phyloP scores from a whole-genome alignment of 2,113 vertebrate species.

The Callorhinus ursinus region DNA sequence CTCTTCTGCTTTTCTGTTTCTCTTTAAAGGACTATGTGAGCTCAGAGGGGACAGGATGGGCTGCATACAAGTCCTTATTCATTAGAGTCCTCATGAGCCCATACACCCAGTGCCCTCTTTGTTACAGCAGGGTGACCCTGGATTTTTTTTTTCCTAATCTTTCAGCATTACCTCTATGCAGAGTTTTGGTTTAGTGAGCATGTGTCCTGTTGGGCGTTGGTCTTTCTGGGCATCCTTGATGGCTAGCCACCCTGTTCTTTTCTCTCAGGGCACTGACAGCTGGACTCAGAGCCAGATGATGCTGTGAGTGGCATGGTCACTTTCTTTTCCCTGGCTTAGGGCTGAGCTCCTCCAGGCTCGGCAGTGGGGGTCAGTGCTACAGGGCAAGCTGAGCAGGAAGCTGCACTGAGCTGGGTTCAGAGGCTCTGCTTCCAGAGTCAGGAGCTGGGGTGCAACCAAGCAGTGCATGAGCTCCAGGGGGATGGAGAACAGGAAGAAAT shows the following conservation, averaged over 20 bases:
- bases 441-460: neutral
- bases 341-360: neutral
- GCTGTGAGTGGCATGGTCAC: neutral
- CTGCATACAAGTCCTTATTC: neutral
- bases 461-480: too few relatives aligned
- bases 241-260: neutral
- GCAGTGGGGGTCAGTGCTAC: neutral
- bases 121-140: neutral
- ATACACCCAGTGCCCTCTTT: neutral
- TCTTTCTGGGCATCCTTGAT: neutral
- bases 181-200: neutral
- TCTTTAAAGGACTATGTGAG: neutral
- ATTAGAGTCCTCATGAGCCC: neutral
- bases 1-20: neutral
- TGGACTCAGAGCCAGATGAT: neutral
- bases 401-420: neutral
- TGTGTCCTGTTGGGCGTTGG: accelerated
- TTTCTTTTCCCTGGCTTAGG: neutral
- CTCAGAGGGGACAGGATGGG: neutral
- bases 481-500: neutral
- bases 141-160: neutral
- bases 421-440: neutral
- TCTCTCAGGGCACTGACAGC: neutral
- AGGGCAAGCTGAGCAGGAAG: neutral
- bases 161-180: neutral